Evolutionary conservation across 2,888 invertebrate species (phyloP).

Genomic region (Acanthosepion pharaonis): DNA sequence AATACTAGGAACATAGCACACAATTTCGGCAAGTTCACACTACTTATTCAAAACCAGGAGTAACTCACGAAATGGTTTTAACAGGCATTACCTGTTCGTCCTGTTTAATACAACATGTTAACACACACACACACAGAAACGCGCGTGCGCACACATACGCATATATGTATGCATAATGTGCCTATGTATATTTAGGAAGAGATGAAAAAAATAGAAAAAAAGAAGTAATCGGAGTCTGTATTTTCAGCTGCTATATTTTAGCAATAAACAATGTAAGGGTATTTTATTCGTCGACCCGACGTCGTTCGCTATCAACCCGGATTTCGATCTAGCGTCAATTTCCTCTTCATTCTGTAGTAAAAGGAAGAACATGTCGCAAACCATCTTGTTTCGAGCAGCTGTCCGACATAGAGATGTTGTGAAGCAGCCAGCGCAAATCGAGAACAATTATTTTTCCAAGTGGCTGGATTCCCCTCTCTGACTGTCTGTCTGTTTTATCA

Average conservation of each 20-base stretch:
- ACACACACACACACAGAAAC: too few species aligned
- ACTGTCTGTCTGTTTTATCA: neutral
- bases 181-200: neutral
- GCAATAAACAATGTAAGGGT: conserved; percentile 21
- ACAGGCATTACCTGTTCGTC: too few species aligned
- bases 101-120: too few species aligned
- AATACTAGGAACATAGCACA: too few species aligned
- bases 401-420: neutral
- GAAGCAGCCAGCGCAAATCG: neutral
- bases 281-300: neutral
- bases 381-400: neutral
- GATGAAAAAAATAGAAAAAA: neutral
- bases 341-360: neutral
- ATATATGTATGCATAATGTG: too few species aligned
- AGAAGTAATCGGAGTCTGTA: neutral
- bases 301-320: neutral
- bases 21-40: too few species aligned
- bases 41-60: too few species aligned
- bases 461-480: neutral
- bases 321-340: neutral
- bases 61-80: too few species aligned
- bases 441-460: neutral
- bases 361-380: too few species aligned
- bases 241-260: neutral
- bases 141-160: too few species aligned